Conservation (phyloP, 2,113 vertebrate genomes). For the Dissostichus mawsoni region DNA sequence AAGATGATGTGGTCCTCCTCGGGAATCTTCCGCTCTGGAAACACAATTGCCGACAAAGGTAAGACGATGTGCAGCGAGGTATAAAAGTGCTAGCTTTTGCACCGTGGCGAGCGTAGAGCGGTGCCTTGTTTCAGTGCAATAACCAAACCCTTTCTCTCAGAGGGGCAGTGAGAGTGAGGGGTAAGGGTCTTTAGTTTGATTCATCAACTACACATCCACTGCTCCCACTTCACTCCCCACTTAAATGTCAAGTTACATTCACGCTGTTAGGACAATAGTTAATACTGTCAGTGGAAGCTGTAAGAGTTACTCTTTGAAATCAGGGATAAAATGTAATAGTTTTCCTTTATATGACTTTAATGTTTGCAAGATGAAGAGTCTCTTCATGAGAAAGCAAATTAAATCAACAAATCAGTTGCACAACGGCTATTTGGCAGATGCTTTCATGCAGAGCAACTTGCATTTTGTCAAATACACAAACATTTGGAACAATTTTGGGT, state of each 20-base stretch:
- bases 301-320: background rate
- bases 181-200: background rate
- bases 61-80: background rate
- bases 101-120: background rate
- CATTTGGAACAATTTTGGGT: no score
- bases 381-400: no score
- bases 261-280: background rate
- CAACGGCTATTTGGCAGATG: no score
- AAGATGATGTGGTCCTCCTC: constrained; percentile 96
- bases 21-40: constrained; percentile 93
- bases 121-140: constrained; percentile 14
- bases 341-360: no score
- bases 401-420: no score
- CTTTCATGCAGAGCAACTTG: no score
- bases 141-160: constrained; percentile 27
- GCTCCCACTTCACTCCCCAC: background rate
- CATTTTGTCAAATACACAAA: no score
- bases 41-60: constrained; percentile 21
- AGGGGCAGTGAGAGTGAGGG: constrained; percentile 8
- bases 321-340: no score
- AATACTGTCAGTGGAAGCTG: constrained; percentile 1
- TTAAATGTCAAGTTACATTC: constrained; percentile 15
- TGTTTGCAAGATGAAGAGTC: no score
- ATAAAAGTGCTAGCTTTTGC: background rate
- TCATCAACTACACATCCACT: background rate